Conservation (phyloP, 2,113 vertebrate species). For the Pantherophis guttatus region DNA sequence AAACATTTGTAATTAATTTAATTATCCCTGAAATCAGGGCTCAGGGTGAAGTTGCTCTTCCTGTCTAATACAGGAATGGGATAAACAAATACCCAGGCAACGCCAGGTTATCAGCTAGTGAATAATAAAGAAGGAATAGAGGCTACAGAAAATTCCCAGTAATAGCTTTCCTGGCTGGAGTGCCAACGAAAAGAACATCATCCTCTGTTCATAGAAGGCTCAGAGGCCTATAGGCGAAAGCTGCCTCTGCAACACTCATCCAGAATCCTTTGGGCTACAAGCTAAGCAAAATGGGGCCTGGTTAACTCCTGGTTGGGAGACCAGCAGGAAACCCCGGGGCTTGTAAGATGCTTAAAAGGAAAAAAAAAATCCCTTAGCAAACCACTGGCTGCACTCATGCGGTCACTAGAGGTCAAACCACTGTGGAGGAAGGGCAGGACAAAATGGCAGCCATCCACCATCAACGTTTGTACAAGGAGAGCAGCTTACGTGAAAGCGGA, state of each 20-base stretch:
- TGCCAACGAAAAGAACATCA: not conserved
- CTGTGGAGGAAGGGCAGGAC: not conserved
- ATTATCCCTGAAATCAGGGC: too few species aligned
- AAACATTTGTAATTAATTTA: too few species aligned
- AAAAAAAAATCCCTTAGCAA: not conserved
- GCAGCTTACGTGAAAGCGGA: constrained; percentile 92
- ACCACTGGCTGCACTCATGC: not conserved
- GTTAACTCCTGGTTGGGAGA: not conserved
- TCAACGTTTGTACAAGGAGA: not conserved
- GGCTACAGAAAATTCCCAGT: not conserved
- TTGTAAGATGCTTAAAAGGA: not conserved
- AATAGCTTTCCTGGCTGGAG: not conserved
- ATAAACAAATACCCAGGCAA: too few species aligned
- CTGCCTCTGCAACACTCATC: not conserved
- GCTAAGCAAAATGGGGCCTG: not conserved
- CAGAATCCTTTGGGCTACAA: not conserved
- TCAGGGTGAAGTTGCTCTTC: too few species aligned
- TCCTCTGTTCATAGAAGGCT: not conserved
- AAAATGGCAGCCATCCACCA: not conserved
- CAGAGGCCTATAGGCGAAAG: not conserved
- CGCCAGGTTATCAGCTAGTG: not conserved
- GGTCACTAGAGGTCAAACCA: not conserved
- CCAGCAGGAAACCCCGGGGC: not conserved
- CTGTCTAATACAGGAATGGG: too few species aligned
- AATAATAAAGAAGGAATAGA: not conserved